phyloP scores from a whole-genome alignment of 2,888 invertebrate species.

The Stenoptilia bipunctidactyla region DNA sequence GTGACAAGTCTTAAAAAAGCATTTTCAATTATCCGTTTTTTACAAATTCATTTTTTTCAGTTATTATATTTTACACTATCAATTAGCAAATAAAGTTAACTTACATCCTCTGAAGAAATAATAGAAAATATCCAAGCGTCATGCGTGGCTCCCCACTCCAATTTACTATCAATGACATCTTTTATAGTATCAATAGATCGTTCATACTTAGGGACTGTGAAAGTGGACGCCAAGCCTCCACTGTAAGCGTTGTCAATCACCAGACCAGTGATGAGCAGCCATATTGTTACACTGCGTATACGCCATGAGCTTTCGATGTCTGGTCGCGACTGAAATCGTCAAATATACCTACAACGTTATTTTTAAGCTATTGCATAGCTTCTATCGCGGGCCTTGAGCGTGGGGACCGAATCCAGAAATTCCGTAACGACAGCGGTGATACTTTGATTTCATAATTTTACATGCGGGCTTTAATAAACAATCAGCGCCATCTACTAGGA shows the following conservation, averaged over 20 bases:
- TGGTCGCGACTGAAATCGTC: slow-evolving; percentile 28
- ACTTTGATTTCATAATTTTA: too few species aligned
- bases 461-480: too few species aligned
- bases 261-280: slow-evolving; percentile 67
- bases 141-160: slow-evolving; percentile 76
- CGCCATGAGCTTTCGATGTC: slow-evolving; percentile 33
- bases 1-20: too few species aligned
- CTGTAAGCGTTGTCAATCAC: slow-evolving; percentile 75
- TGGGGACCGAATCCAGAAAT: too few species aligned
- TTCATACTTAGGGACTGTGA: slow-evolving; percentile 76
- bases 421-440: too few species aligned
- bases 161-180: slow-evolving; percentile 66
- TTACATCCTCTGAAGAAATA: slow-evolving; percentile 67
- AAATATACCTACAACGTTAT: neutral
- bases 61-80: too few species aligned
- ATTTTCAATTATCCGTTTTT: too few species aligned
- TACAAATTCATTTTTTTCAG: too few species aligned
- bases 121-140: slow-evolving; percentile 77
- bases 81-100: too few species aligned
- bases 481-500: too few species aligned
- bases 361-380: too few species aligned
- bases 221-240: slow-evolving; percentile 75
- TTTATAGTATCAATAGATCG: slow-evolving; percentile 73
- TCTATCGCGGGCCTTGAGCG: too few species aligned
- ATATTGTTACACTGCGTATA: slow-evolving; percentile 52